These are phyloP conservation scores for Camponotus fellah DNA, from an alignment of 2,888 invertebrate genomes.

Conservation along the genomic window DNA sequence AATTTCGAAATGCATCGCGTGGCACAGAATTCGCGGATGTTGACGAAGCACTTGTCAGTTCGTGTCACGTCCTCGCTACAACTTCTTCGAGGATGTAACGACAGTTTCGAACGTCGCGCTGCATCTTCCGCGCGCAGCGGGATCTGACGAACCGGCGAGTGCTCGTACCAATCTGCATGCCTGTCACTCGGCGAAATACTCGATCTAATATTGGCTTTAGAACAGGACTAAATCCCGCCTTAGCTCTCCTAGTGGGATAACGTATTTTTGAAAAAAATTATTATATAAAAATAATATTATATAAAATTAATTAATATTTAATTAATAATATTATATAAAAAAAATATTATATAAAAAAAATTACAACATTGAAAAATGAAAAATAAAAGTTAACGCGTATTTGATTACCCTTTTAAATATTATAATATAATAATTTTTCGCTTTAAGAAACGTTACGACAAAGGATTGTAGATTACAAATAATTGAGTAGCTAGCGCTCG, in stretches of 20 bases:
- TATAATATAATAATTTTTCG: not conserved
- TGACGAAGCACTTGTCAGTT: slow-evolving; percentile 76
- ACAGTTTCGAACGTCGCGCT: slow-evolving; percentile 51
- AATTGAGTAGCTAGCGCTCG: not conserved
- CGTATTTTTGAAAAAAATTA: not conserved
- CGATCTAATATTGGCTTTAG: slow-evolving; percentile 16
- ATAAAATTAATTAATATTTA: no score
- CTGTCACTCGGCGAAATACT: slow-evolving; percentile 24
- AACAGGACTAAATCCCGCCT: slow-evolving; percentile 5
- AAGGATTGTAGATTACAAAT: not conserved
- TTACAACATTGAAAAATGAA: not conserved
- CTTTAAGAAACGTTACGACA: not conserved
- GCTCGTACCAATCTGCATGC: slow-evolving; percentile 58
- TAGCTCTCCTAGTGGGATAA: not conserved
- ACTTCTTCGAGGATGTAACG: slow-evolving; percentile 58
- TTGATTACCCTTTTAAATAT: not conserved
- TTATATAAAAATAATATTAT: no score
- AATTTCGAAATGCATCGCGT: slow-evolving; percentile 67
- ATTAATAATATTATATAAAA: no score
- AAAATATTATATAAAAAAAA: not conserved
- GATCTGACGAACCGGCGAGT: slow-evolving; percentile 50
- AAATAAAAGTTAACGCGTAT: not conserved
- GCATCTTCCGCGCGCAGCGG: slow-evolving; percentile 51
- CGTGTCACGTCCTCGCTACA: slow-evolving; percentile 68
- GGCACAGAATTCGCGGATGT: slow-evolving; percentile 72